Base-by-base conservation (phyloP, 2,888 invertebrate genomes). In the Chironomus riparius region DNA sequence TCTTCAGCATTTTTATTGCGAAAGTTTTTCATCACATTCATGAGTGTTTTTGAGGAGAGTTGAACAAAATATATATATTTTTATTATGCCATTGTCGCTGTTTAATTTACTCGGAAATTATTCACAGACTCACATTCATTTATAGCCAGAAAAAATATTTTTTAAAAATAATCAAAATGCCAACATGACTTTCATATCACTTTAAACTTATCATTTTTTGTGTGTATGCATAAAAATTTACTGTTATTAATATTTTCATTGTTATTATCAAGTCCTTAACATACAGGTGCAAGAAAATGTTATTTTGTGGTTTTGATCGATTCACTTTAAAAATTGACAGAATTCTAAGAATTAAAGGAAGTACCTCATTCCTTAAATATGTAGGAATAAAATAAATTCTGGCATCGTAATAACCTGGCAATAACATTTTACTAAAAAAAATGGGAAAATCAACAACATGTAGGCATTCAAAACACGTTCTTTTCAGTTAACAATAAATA, bases 401-500 rank as follows among this genome's bases (percentile, higher is more conserved):
- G 6, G 56, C 56, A 15, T 56, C 38, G 38, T 38, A 38, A 38
- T 38, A 38, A 38, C 38, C 38, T 38, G 38, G 38, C 38, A 38
- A 38, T 38, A 38, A 38, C 38, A 38, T 38, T 38, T 38, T 38
- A 38, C 38, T 38, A 38, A 38, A 38, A n/a, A 24, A 38, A 38
- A 38, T 38, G 38, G 38, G 38, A 38, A 38, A 38, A 38, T 38
- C 38, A 38, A 72, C 56, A 50, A 13, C 21, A 62, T 47, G 65
- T 47, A 73, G 65, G 65, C 65, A 73, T 73, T 73, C 73, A 73
- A 74, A 74, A 74, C 74, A 74, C 74, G 74, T 74, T 65, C 68
- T 61, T 38, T 74, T 74, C 74, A 74, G 74, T 74, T 74, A 74
- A 74, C 74, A 74, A 74, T 74, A 74, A 74, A 74, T 74, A 74